Base-by-base conservation (phyloP, 2,888 invertebrate genomes). In the Epistrophella euchroma region DNA sequence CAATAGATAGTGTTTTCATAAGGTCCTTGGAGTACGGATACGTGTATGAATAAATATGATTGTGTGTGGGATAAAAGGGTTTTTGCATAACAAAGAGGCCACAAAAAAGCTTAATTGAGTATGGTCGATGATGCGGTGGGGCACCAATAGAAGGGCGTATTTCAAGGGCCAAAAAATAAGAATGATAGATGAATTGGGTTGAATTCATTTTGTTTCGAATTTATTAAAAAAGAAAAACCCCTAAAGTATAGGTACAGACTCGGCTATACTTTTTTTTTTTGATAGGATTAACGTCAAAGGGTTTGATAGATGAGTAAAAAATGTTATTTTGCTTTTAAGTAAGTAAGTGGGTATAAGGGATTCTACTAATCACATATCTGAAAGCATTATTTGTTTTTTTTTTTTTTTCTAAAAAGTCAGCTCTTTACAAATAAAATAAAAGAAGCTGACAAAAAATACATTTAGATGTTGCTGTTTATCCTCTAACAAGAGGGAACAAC, bases 21-120 rank as follows among this genome's bases (percentile, higher is more conserved):
- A 58, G 17, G 40, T n/a, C 55, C 52, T 60, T 70, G 55, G 64
- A 55, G 56, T 68, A 60, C 55, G 45, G 35, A 32, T 47, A 35
- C 35, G 19, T 45, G 15, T 19, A 17, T 15, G 35, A 32, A 37
- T 17, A 58, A n/a, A 52, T 35, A 32, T 43, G 15, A 28, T 25
- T 50, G 11, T 60, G 37, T 56, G n/a, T 60, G 60, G 10, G 62
- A 15, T 15, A 64, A 32, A 50, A 72, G 37, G 60, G 47, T 37
- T 45, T 74, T 75, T 74, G 32, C 78, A 74, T 71, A 79, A 75
- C 79, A 84, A 75, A 71, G 74, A 9, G 45, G 56, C 84, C 79
- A 71, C 79, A 71, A 74, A 71, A 75, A 84, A 71, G 74, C 64
- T 84, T 84, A 79, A 84, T 84, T 79, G 74, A 75, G 74, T 52